Base-by-base conservation (phyloP, 2,888 invertebrate species). In the Netelia inedita region DNA sequence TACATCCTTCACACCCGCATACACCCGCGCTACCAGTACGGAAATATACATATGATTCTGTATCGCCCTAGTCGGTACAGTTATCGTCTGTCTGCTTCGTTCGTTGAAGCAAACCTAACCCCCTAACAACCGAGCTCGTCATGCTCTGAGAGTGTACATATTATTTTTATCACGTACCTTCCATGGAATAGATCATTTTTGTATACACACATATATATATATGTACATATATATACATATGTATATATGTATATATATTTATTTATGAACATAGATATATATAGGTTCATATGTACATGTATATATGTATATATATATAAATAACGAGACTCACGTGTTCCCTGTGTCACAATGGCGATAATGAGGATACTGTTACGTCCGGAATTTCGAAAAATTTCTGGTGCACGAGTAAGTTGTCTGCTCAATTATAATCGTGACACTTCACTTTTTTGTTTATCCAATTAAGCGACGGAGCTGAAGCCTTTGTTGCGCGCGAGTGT, bases 351-450 rank as follows among this genome's bases (percentile, higher is more conserved):
- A 86, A 93, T 93, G 92, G 89, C 92, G 85, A 91, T 90, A 81
- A 88, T 90, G 85, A 92, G 91, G 88, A 90, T 92, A 87, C 86
- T 93, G n/a, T 86, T 90, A 78, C 91, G 92, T 14, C 87, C 92
- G 63, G 89, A 89, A 79, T 88, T 93, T 79, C 83, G 87, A 41
- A 91, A 88, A 86, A 87, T 91, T 73, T 88, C 89, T 73, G 91
- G 92, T 76, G 87, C 87, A 59, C 89, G 92, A 88, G 93, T 93
- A 87, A 93, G 93, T 93, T 85, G 21, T 79, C 55, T 82, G n/a
- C 35, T 69, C 8, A 0, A 57, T 57, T 16, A 74, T 85, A 81
- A 71, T 81, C 14, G 71, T 72, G 21, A 23, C 23, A 72, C 72
- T 85, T 82, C 23, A 11, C 74, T 68, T 14, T 66, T 74, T 73